Evolutionary conservation across 2,113 vertebrate genomes (phyloP).

Genomic region (Columbina picui): DNA sequence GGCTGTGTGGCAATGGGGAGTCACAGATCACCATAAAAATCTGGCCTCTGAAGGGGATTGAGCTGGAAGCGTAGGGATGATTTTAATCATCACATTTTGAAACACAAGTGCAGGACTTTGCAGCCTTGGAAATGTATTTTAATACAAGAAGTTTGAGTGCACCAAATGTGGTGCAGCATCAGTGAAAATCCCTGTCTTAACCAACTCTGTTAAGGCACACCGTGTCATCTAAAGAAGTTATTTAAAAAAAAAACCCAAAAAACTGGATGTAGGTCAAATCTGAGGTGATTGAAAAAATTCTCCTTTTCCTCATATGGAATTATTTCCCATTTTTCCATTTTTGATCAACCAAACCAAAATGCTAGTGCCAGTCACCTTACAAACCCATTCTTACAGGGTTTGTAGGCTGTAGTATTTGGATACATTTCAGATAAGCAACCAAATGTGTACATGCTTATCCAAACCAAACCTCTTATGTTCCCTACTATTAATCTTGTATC

Average conservation of each 20-base stretch:
- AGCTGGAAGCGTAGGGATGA: not conserved
- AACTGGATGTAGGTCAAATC: not conserved
- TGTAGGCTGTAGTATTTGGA: not conserved
- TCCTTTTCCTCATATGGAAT: not conserved
- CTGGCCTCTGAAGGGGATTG: not conserved
- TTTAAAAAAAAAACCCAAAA: not conserved
- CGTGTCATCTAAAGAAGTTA: not conserved
- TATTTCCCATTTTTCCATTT: not conserved
- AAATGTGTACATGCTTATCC: not conserved
- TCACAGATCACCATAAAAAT: not conserved
- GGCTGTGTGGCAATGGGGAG: not conserved
- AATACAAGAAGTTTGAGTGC: not conserved
- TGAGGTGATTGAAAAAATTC: not conserved
- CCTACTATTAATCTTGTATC: not conserved
- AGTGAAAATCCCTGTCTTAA: not conserved
- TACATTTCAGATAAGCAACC: not conserved
- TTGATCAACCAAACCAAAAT: not conserved
- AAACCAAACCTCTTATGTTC: not conserved
- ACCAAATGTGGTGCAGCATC: accelerated
- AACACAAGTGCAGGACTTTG: not conserved
- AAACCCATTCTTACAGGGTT: not conserved
- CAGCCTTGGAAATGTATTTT: not conserved
- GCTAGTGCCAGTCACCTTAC: not conserved
- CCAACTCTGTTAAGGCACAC: not conserved
- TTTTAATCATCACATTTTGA: not conserved